Conservation (phyloP, 2,888 invertebrate genomes). For the Drosophila borealis region DNA sequence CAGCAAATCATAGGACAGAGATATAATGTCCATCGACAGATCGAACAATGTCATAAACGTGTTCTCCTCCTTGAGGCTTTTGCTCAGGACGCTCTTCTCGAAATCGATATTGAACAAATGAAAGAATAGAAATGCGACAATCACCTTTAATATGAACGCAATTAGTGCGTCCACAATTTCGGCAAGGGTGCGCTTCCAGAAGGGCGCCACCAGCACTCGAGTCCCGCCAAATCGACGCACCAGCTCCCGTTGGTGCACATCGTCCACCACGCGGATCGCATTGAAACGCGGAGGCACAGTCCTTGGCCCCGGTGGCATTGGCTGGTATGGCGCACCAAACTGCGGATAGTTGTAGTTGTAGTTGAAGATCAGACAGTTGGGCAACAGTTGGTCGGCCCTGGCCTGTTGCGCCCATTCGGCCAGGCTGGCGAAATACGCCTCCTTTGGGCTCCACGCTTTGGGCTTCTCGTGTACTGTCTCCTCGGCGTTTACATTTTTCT, state of each 20-base stretch:
- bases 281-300: background rate
- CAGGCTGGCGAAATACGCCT: conserved; percentile 19
- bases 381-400: background rate
- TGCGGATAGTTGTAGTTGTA: background rate
- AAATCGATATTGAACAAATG: background rate
- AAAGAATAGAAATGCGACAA: conserved; percentile 88
- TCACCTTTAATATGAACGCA: conserved; percentile 37
- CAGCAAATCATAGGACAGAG: conserved; percentile 92
- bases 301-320: accelerated
- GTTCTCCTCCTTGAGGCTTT: background rate
- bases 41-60: background rate
- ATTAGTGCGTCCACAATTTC: conserved; percentile 94
- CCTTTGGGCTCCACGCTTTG: conserved; percentile 74
- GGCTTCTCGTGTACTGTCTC: conserved; percentile 82
- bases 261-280: conserved; percentile 35
- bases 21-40: conserved; percentile 30
- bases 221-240: conserved; percentile 86
- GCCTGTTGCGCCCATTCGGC: conserved; percentile 15
- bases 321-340: background rate
- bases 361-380: background rate
- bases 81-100: background rate
- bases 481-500: background rate
- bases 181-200: conserved; percentile 94
- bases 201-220: conserved; percentile 91
- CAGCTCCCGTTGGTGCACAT: conserved; percentile 49